phyloP scores from a whole-genome alignment of 2,797 vertebrate genomes.

The Microcaecilia unicolor region DNA sequence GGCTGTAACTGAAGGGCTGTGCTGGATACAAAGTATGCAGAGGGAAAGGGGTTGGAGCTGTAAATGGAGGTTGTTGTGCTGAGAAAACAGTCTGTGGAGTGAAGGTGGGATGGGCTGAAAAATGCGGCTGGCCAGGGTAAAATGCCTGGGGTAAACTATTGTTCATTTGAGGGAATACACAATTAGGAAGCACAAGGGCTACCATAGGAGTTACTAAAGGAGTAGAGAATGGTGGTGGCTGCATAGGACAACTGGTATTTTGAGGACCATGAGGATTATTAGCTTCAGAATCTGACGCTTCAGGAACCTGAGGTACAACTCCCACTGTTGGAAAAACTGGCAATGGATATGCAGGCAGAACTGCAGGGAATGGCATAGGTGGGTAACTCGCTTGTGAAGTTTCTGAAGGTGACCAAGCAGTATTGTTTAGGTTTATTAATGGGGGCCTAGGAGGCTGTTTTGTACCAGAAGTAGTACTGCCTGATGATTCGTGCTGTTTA shows the following conservation, averaged over 20 bases:
- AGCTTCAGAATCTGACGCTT: constrained; percentile 47
- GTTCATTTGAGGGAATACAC: constrained; percentile 59
- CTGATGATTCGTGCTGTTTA: constrained; percentile 75
- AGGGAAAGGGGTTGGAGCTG: constrained; percentile 44
- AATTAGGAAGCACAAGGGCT: constrained; percentile 76
- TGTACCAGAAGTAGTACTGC: constrained; percentile 68
- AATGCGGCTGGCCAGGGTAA: constrained; percentile 45
- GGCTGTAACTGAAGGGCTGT: constrained; percentile 49
- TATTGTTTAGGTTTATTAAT: constrained; percentile 72
- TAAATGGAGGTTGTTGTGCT: constrained; percentile 48
- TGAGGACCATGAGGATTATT: constrained; percentile 49
- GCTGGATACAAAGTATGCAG: constrained; percentile 49
- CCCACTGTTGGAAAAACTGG: constrained; percentile 63
- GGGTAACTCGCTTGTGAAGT: constrained; percentile 74
- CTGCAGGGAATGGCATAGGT: constrained; percentile 58
- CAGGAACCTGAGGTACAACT: constrained; percentile 37
- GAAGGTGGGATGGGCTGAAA: constrained; percentile 26
- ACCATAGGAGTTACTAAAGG: constrained; percentile 75
- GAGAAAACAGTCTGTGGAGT: constrained; percentile 45
- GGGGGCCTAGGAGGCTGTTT: constrained; percentile 60
- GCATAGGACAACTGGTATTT: constrained; percentile 31
- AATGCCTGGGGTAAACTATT: constrained; percentile 45
- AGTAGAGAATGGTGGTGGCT: constrained; percentile 50
- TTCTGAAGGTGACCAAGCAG: constrained; percentile 81
- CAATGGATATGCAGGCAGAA: constrained; percentile 71